These are phyloP conservation scores for Azorinus chamasolen DNA, from an alignment of 2,888 invertebrate genomes.

Conservation along the genomic window DNA sequence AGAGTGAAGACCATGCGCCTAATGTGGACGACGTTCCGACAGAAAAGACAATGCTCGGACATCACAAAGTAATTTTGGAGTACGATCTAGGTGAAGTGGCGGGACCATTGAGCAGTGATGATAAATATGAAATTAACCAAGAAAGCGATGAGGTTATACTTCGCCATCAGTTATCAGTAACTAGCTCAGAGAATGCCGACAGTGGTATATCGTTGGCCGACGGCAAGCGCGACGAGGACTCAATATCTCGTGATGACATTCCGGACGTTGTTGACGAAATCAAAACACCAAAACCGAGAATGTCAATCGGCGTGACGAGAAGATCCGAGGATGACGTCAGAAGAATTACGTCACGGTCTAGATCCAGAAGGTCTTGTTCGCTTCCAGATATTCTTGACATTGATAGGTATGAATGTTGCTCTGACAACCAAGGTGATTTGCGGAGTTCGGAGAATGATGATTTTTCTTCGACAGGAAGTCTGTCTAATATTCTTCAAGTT, in stretches of 20 bases:
- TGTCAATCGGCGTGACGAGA: conserved; percentile 19
- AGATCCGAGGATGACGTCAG: not conserved
- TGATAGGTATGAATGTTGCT: conserved; percentile 18
- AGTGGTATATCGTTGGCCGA: conserved; percentile 30
- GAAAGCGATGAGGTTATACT: too few species aligned
- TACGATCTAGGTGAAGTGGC: conserved; percentile 11
- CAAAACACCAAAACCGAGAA: conserved; percentile 2
- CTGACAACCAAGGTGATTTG: not conserved
- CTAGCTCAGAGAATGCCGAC: conserved; percentile 11
- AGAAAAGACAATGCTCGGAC: too few species aligned
- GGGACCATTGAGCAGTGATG: too few species aligned
- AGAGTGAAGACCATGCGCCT: too few species aligned
- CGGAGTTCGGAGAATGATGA: too few species aligned
- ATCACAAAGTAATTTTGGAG: too few species aligned
- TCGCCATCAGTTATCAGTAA: not conserved
- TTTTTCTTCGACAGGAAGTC: not conserved
- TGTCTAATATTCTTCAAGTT: too few species aligned
- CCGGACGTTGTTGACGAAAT: not conserved
- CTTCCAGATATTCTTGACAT: conserved; percentile 59
- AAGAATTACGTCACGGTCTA: conserved; percentile 2
- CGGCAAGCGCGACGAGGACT: conserved; percentile 11
- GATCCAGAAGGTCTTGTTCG: conserved; percentile 49
- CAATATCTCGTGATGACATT: not conserved
- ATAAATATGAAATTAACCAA: too few species aligned
- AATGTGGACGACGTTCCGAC: too few species aligned